These are phyloP conservation scores for Sphenodon punctatus DNA, from an alignment of 2,797 vertebrate species.

Conservation along the genomic window DNA sequence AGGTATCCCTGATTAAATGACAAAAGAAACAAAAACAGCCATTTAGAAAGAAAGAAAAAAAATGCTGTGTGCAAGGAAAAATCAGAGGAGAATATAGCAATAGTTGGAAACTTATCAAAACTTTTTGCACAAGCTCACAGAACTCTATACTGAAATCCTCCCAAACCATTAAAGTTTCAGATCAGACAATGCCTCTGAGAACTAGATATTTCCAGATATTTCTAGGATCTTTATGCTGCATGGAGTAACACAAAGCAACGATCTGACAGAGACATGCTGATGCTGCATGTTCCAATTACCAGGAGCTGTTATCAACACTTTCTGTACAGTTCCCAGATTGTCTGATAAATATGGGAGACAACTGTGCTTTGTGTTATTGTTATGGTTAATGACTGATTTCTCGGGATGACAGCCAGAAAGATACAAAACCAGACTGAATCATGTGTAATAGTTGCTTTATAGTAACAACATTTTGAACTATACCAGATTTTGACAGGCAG, in stretches of 20 bases:
- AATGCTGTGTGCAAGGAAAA: slow-evolving; percentile 31
- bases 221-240: slow-evolving; percentile 5
- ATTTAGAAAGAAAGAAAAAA: neutral
- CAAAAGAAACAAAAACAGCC: neutral
- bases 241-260: slow-evolving; percentile 23
- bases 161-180: slow-evolving; percentile 45
- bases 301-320: slow-evolving; percentile 31
- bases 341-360: slow-evolving; percentile 44
- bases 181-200: slow-evolving; percentile 23
- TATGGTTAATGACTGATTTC: slow-evolving; percentile 50
- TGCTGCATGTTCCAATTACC: slow-evolving; percentile 52
- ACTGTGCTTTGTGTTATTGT: slow-evolving; percentile 11
- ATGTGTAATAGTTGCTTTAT: neutral
- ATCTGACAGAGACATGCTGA: slow-evolving; percentile 50
- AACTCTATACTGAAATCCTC: slow-evolving; percentile 31
- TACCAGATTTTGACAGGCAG: neutral
- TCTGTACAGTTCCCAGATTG: slow-evolving; percentile 37
- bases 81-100: slow-evolving; percentile 24
- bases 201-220: slow-evolving; percentile 44
- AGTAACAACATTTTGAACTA: neutral
- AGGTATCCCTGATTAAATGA: neutral
- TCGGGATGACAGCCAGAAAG: neutral
- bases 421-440: slow-evolving; percentile 25
- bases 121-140: slow-evolving; percentile 3
- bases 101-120: slow-evolving; percentile 19